phyloP scores from a whole-genome alignment of 2,113 vertebrate species.

The Cyprinodon tularosa region DNA sequence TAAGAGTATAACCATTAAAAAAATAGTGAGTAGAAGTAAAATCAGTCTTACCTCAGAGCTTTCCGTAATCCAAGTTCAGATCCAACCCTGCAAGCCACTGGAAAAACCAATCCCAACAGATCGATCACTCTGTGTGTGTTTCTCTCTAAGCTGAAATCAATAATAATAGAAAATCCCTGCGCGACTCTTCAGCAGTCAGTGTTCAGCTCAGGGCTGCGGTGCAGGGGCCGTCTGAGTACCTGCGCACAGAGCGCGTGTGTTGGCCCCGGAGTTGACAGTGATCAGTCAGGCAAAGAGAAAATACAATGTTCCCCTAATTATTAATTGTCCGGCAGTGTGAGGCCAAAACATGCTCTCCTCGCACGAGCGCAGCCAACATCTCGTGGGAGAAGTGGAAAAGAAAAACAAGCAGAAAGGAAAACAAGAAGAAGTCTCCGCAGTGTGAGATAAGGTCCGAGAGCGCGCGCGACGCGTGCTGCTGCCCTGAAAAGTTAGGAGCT shows the following conservation, averaged over 20 bases:
- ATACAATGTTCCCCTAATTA: slow-evolving; percentile 43
- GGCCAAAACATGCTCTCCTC: slow-evolving; percentile 4
- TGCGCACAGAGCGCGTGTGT: slow-evolving; percentile 48
- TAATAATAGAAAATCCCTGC: slow-evolving; percentile 54
- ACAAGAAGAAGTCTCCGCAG: slow-evolving; percentile 61
- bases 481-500: slow-evolving; percentile 65
- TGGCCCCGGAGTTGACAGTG: slow-evolving; percentile 35
- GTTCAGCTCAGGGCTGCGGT: slow-evolving; percentile 31
- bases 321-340: slow-evolving; percentile 24
- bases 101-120: slow-evolving; percentile 65
- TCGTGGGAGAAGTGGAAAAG: slow-evolving; percentile 5
- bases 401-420: slow-evolving; percentile 8
- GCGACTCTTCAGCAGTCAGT: slow-evolving; percentile 46
- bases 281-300: neutral
- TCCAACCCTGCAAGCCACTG: slow-evolving; percentile 48
- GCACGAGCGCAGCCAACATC: slow-evolving; percentile 49
- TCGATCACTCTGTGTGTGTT: slow-evolving; percentile 42
- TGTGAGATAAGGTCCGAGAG: slow-evolving; percentile 39
- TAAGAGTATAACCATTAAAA: neutral
- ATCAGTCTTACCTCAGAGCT: slow-evolving; percentile 59
- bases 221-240: slow-evolving; percentile 42
- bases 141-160: slow-evolving; percentile 53
- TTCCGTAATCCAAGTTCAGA: slow-evolving; percentile 57
- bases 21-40: neutral
- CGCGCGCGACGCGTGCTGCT: slow-evolving; percentile 28